phyloP scores from a whole-genome alignment of 2,888 invertebrate species.

The Criorhina ranunculi region DNA sequence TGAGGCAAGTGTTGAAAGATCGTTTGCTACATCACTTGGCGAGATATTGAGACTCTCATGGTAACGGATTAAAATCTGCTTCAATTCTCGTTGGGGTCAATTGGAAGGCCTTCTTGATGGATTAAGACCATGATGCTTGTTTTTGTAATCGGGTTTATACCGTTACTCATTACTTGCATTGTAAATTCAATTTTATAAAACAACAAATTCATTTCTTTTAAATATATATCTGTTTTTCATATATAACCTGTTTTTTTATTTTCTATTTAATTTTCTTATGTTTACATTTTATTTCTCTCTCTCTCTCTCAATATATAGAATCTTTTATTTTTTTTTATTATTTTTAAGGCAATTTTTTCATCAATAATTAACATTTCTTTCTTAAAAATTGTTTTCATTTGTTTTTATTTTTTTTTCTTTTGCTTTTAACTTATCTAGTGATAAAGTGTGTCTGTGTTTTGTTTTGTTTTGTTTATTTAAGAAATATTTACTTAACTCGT shows the following conservation, averaged over 20 bases:
- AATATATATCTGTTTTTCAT: conserved; percentile 53
- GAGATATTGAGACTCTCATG: no score
- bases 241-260: conserved; percentile 69
- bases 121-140: no score
- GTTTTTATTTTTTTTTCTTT: conserved; percentile 14
- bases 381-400: conserved; percentile 61
- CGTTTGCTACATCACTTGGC: no score
- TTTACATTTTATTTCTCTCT: conserved; percentile 42
- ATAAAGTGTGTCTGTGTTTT: conserved; percentile 26
- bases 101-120: no score
- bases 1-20: no score
- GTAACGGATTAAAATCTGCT: no score
- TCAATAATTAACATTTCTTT: conserved; percentile 71
- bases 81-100: no score
- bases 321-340: conserved; percentile 40
- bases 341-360: conserved; percentile 75
- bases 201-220: conserved; percentile 29
- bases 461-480: conserved; percentile 34
- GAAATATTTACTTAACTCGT: conserved; percentile 34
- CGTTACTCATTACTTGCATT: no score
- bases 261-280: conserved; percentile 55
- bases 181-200: conserved; percentile 8
- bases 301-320: conserved; percentile 50
- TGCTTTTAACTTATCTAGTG: conserved; percentile 49
- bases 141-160: no score